Percentiles rank a stretch among this genome's conserved stretches.
Evolutionary conservation across 2,888 invertebrate genomes (phyloP).

Genomic region (Troides helena): DNA sequence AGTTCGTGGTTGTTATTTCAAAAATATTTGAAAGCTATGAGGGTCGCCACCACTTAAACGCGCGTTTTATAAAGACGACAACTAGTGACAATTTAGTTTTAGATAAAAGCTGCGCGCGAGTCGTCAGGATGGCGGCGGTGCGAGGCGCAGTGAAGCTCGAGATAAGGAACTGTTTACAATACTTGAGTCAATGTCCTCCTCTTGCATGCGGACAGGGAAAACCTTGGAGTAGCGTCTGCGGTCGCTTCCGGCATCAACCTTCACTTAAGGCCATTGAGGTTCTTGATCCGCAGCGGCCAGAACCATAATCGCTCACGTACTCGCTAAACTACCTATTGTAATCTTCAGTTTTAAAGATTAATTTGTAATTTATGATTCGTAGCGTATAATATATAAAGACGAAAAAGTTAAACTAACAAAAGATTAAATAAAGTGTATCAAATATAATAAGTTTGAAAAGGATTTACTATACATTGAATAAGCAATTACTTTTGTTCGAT

Average conservation of each 20-base stretch:
- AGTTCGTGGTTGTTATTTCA: background rate
- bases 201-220: slow-evolving; percentile 68
- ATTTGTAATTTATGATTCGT: slow-evolving; percentile 20
- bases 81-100: slow-evolving; percentile 56
- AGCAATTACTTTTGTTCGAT: background rate
- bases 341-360: slow-evolving; percentile 28
- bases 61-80: slow-evolving; percentile 29
- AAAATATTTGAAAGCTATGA: slow-evolving; percentile 11
- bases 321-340: slow-evolving; percentile 33
- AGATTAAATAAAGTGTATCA: background rate
- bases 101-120: slow-evolving; percentile 74
- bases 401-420: background rate
- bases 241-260: slow-evolving; percentile 44
- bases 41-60: slow-evolving; percentile 17
- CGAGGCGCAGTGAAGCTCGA: slow-evolving; percentile 54
- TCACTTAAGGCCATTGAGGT: slow-evolving; percentile 53
- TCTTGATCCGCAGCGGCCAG: slow-evolving; percentile 52
- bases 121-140: slow-evolving; percentile 52
- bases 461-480: background rate
- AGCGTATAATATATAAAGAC: slow-evolving; percentile 30
- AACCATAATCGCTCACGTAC: slow-evolving; percentile 35
- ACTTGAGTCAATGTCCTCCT: slow-evolving; percentile 79
- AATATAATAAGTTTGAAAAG: background rate
- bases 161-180: slow-evolving; percentile 81
- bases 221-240: slow-evolving; percentile 67